Percentiles rank a stretch among this genome's conserved stretches.
These are phyloP conservation scores for Oreochromis mossambicus DNA, from an alignment of 2,797 vertebrate species.

Conservation along the genomic window DNA sequence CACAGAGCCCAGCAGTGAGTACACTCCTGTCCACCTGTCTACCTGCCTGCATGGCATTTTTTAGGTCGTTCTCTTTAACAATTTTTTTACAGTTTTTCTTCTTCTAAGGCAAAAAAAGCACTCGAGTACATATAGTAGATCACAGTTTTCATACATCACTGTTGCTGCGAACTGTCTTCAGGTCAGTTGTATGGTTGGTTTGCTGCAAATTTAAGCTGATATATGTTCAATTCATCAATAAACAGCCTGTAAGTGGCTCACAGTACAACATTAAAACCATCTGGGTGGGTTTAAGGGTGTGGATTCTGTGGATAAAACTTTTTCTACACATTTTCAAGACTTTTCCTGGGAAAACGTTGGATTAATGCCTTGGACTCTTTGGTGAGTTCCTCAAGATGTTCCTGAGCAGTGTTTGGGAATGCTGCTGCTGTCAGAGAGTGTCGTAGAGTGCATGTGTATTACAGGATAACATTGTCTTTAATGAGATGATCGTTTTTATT, in stretches of 20 bases:
- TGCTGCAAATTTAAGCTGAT: not conserved
- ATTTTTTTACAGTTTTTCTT: not conserved
- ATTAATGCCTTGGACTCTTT: not conserved
- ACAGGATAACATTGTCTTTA: not conserved
- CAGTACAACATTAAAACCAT: not conserved
- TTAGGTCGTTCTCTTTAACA: not conserved
- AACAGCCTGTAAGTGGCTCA: not conserved
- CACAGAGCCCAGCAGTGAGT: not conserved
- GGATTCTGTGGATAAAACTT: not conserved
- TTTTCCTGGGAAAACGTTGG: not conserved
- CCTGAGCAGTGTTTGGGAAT: not conserved
- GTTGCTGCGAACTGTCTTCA: not conserved
- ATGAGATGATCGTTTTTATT: not conserved
- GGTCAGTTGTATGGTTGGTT: not conserved
- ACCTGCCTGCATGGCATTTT: not conserved
- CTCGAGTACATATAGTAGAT: not conserved
- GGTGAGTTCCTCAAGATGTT: not conserved
- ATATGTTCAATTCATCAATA: not conserved
- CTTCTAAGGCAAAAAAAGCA: not conserved
- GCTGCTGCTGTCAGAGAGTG: not conserved
- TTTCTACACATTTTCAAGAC: not conserved
- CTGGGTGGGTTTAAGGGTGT: not conserved
- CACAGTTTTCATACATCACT: not conserved
- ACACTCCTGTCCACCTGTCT: accelerated
- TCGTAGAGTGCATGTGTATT: not conserved